phyloP scores from a whole-genome alignment of 1,140 invertebrate genomes.

The Globodera ellingtonae region DNA sequence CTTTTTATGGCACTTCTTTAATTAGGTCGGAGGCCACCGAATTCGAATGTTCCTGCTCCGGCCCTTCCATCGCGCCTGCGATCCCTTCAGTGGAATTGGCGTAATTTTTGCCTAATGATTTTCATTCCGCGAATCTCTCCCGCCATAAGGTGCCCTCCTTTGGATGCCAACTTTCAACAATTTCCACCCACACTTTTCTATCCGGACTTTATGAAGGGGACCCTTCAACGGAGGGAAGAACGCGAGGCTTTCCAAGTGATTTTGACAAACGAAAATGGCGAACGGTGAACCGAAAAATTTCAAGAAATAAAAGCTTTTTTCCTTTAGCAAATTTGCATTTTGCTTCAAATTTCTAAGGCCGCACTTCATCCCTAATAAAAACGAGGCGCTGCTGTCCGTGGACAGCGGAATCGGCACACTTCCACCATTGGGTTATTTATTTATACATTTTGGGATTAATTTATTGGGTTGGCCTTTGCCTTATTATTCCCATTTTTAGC shows the following conservation, averaged over 20 bases:
- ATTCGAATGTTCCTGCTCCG: conserved; percentile 35
- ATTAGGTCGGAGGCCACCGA: conserved; percentile 39
- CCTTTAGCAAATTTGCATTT: conserved; percentile 47
- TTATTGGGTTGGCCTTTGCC: background rate
- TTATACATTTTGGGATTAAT: background rate
- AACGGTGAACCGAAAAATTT: conserved; percentile 38
- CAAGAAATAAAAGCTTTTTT: background rate
- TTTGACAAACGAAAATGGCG: conserved; percentile 51
- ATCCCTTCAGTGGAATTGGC: conserved; percentile 43
- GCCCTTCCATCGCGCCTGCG: conserved; percentile 4
- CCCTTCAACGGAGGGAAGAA: conserved; percentile 44
- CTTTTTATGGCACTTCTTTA: background rate
- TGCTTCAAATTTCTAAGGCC: conserved; percentile 47
- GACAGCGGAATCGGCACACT: conserved; percentile 15
- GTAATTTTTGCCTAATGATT: conserved; percentile 9
- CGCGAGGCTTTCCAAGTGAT: conserved; percentile 40
- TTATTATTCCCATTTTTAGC: background rate
- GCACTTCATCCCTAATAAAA: background rate
- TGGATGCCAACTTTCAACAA: conserved; percentile 33
- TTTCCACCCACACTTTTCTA: conserved; percentile 50
- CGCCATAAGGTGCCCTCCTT: conserved; percentile 30
- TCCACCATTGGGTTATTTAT: background rate
- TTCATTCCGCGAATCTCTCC: background rate
- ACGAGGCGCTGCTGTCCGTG: background rate
- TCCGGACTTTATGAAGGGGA: conserved; percentile 48